Conservation (phyloP, 2,113 vertebrate genomes). For the Cyanoliseus patagonus region DNA sequence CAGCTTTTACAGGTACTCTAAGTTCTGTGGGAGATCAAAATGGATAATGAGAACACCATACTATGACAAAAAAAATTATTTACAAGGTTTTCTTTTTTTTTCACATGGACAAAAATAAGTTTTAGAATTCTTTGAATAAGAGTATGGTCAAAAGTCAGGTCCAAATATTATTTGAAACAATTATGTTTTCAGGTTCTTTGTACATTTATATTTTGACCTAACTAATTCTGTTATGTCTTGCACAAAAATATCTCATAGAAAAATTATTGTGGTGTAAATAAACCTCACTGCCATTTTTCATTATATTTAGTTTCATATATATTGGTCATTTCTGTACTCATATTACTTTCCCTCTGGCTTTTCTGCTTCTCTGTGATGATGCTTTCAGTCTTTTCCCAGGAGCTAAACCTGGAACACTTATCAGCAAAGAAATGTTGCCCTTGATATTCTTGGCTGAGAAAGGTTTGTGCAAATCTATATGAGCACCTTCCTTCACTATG, state of each 20-base stretch:
- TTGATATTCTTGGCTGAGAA: background rate
- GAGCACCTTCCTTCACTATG: background rate
- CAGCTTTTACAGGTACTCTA: background rate
- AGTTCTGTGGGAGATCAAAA: background rate
- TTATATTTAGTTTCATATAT: constrained; percentile 39
- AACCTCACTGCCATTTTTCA: constrained; percentile 37
- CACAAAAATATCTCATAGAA: background rate
- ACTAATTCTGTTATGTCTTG: background rate
- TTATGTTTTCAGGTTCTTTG: background rate
- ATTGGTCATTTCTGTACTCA: background rate
- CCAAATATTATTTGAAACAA: background rate
- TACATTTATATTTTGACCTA: background rate
- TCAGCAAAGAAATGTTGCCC: background rate
- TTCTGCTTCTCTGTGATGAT: background rate
- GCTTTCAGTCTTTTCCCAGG: background rate
- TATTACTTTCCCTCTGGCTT: background rate
- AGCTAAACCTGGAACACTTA: background rate
- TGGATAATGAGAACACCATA: background rate
- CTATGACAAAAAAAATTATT: background rate
- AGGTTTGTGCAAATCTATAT: background rate
- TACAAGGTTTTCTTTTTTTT: background rate
- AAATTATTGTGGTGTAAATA: background rate
- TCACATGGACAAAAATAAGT: background rate
- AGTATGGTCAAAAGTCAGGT: background rate
- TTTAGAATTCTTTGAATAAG: background rate